phyloP scores from a whole-genome alignment of 1,140 invertebrate species.

The Drosophila equinoxialis region DNA sequence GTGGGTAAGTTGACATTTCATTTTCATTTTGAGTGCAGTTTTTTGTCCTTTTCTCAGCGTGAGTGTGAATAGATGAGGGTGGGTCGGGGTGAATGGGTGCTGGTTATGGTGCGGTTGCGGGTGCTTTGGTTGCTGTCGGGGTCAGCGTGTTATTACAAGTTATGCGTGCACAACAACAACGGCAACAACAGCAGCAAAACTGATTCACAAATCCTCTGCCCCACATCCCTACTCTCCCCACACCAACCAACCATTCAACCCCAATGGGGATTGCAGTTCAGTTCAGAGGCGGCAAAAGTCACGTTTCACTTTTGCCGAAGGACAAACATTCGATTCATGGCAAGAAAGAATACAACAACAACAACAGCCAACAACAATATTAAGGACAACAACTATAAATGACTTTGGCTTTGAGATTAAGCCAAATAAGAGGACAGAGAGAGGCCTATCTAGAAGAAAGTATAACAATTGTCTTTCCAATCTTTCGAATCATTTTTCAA shows the following conservation, averaged over 20 bases:
- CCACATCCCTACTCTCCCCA: neutral
- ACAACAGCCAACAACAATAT: slow-evolving; percentile 31
- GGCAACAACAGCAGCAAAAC: slow-evolving; percentile 37
- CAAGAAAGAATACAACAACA: slow-evolving; percentile 10
- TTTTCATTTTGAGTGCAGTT: slow-evolving; percentile 66
- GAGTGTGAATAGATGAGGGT: neutral
- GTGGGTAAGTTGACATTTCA: slow-evolving; percentile 75
- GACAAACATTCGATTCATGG: slow-evolving; percentile 6
- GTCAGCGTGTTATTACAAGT: slow-evolving; percentile 72
- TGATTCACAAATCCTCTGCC: slow-evolving; percentile 10
- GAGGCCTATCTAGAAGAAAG: neutral
- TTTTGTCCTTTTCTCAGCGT: slow-evolving; percentile 24
- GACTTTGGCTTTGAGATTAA: slow-evolving; percentile 4
- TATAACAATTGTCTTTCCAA: too few relatives aligned
- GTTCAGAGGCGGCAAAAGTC: slow-evolving; percentile 33
- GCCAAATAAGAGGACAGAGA: neutral
- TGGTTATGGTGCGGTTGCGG: neutral
- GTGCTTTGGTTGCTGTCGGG: slow-evolving; percentile 33
- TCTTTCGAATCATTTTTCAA: too few relatives aligned
- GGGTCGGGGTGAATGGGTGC: slow-evolving; percentile 7
- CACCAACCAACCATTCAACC: slow-evolving; percentile 7
- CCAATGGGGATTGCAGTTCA: slow-evolving; percentile 11
- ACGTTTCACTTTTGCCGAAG: slow-evolving; percentile 33
- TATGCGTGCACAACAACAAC: slow-evolving; percentile 47
- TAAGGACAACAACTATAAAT: slow-evolving; percentile 22